These are phyloP conservation scores for Copsychus sechellarum DNA, from an alignment of 2,113 vertebrate genomes.

Conservation along the genomic window DNA sequence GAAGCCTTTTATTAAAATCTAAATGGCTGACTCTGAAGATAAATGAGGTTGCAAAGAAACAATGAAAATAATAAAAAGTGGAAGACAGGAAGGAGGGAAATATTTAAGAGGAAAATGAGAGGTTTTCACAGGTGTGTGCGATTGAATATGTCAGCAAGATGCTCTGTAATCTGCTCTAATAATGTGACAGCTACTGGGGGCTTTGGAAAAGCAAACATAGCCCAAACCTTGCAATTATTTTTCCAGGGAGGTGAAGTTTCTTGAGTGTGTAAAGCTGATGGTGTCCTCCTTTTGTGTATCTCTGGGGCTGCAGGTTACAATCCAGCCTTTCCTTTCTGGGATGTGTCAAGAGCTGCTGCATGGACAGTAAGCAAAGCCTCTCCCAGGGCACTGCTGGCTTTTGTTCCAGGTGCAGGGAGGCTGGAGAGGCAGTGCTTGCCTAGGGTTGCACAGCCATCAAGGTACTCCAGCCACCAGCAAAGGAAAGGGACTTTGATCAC, in stretches of 20 bases:
- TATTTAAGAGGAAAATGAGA: slow-evolving; percentile 24
- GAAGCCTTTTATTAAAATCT: slow-evolving; percentile 50
- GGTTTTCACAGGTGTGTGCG: neutral
- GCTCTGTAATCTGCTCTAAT: slow-evolving; percentile 15
- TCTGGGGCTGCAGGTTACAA: neutral
- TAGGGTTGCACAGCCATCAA: neutral
- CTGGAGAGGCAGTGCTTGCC: neutral
- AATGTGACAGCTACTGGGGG: neutral
- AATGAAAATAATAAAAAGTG: neutral
- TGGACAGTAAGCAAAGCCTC: fast-evolving
- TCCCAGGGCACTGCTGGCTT: neutral
- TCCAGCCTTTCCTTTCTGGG: neutral
- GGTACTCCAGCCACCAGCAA: fast-evolving
- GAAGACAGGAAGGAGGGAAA: neutral
- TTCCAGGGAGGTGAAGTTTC: neutral
- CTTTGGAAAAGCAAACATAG: slow-evolving; percentile 2
- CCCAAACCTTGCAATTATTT: neutral
- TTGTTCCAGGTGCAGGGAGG: neutral
- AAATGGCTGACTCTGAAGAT: slow-evolving; percentile 15
- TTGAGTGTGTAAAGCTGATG: neutral
- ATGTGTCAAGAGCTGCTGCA: neutral
- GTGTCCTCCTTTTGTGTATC: neutral
- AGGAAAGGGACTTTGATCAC: neutral
- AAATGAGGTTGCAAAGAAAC: slow-evolving; percentile 29
- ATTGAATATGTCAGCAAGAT: neutral